These are phyloP conservation scores for Ridgeia piscesae DNA, from an alignment of 1,140 invertebrate species.

Conservation along the genomic window DNA sequence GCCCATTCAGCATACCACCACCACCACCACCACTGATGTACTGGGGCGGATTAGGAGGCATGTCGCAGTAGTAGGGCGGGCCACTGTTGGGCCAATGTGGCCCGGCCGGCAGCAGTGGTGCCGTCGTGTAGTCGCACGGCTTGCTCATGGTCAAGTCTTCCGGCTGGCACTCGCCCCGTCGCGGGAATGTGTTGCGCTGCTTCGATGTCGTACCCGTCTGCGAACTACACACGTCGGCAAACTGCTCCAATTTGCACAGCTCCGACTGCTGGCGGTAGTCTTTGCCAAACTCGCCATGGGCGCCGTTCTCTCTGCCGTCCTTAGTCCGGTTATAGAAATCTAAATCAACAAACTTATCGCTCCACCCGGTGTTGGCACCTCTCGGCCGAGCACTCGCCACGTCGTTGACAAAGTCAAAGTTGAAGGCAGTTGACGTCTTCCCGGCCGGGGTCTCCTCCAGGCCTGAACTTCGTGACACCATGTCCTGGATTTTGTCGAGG, in stretches of 20 bases:
- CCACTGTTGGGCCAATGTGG: background rate
- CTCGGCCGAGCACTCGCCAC: background rate
- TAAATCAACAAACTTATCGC: background rate
- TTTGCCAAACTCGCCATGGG: background rate
- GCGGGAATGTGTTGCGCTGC: background rate
- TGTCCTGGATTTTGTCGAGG: background rate
- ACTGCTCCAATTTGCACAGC: background rate
- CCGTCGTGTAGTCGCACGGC: background rate
- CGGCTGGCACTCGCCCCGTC: background rate
- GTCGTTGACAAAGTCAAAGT: background rate
- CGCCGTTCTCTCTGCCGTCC: background rate
- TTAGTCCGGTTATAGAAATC: slow-evolving; percentile 1
- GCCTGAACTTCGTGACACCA: background rate
- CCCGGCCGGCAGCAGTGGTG: background rate
- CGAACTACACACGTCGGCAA: background rate
- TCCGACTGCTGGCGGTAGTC: background rate
- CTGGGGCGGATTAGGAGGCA: background rate
- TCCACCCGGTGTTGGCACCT: background rate
- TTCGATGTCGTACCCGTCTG: background rate
- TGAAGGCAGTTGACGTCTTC: background rate
- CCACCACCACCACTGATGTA: background rate
- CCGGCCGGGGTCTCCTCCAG: background rate
- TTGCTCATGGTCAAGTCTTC: background rate
- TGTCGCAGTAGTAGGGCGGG: background rate
- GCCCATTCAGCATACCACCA: background rate